Evolutionary conservation across 2,113 vertebrate species (phyloP).

Genomic region (Bufo gargarizans): DNA sequence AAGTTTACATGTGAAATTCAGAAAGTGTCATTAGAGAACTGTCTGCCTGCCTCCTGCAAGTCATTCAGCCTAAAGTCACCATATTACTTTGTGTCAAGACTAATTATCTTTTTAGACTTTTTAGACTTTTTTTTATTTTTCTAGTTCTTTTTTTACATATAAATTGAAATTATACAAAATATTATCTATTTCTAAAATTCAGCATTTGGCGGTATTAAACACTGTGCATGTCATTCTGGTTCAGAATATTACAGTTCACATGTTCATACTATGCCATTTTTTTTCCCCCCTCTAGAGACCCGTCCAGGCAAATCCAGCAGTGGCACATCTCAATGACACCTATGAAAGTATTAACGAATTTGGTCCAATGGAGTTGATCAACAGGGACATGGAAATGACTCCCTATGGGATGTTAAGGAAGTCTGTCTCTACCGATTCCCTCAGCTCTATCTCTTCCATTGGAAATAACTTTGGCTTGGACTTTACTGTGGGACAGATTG

Average conservation of each 20-base stretch:
- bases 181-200: background rate
- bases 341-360: slow-evolving; percentile 88
- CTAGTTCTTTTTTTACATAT: no score
- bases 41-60: no score
- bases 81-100: background rate
- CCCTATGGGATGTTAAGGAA: slow-evolving; percentile 78
- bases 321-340: slow-evolving; percentile 83
- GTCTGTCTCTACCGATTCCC: slow-evolving; percentile 90
- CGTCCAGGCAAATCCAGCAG: slow-evolving; percentile 70
- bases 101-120: no score
- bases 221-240: background rate
- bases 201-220: background rate
- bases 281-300: slow-evolving; percentile 71
- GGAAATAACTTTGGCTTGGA: slow-evolving; percentile 96
- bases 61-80: no score
- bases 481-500: slow-evolving; percentile 91
- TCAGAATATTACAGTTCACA: background rate
- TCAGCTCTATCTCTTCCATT: slow-evolving; percentile 94
- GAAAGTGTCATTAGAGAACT: no score
- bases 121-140: no score
- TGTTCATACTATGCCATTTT: background rate
- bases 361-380: slow-evolving; percentile 92
- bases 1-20: no score
- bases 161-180: no score
- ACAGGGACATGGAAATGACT: slow-evolving; percentile 82